These are phyloP conservation scores for Cynodonichthys magdalenae DNA, from an alignment of 2,797 vertebrate species.

Conservation along the genomic window DNA sequence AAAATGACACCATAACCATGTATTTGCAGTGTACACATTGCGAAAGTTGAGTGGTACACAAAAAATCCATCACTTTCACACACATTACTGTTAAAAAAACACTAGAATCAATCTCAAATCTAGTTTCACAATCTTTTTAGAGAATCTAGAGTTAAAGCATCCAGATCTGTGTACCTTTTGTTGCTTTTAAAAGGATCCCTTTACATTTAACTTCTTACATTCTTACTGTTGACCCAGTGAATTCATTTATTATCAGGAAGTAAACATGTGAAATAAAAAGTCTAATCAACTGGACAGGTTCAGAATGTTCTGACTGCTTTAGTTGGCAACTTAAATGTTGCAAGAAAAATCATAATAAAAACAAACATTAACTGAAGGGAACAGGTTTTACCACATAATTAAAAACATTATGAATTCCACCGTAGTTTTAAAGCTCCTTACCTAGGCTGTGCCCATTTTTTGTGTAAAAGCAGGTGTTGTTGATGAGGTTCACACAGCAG, in stretches of 20 bases:
- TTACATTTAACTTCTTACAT: not conserved
- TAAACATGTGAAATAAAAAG: too few species aligned
- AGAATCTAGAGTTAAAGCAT: too few species aligned
- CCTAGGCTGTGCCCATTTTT: slow-evolving; percentile 98
- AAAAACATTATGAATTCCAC: not conserved
- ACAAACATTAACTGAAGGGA: too few species aligned
- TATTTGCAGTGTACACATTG: not conserved
- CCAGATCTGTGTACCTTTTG: too few species aligned
- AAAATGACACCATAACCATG: not conserved
- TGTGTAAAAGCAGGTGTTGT: slow-evolving; percentile 99
- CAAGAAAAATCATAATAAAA: too few species aligned
- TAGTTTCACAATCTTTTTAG: not conserved
- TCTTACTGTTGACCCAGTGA: too few species aligned
- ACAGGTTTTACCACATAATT: not conserved
- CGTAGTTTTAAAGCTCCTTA: slow-evolving; percentile 39
- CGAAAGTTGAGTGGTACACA: not conserved
- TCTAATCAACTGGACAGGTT: too few species aligned
- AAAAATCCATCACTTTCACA: not conserved
- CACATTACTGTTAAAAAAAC: not conserved
- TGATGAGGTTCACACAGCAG: slow-evolving; percentile 99
- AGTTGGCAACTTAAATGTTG: too few species aligned
- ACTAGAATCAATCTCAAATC: not conserved
- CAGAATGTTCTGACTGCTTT: too few species aligned
- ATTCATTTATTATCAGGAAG: too few species aligned
- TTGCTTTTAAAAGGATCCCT: not conserved